phyloP scores from a whole-genome alignment of 2,113 vertebrate species.

The Perccottus glenii region DNA sequence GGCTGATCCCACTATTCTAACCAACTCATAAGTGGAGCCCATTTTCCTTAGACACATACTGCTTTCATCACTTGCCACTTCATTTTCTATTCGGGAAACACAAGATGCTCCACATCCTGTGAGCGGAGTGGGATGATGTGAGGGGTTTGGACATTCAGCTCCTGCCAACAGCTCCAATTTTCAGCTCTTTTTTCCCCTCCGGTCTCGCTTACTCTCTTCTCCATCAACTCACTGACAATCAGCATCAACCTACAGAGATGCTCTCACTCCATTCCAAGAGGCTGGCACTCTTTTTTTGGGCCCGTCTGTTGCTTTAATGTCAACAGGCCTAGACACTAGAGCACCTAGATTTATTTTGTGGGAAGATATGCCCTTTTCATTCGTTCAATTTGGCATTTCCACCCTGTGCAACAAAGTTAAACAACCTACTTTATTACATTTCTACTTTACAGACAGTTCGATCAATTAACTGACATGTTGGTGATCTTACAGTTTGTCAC shows the following conservation, averaged over 20 bases:
- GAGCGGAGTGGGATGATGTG: constrained; percentile 42
- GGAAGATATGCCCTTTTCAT: constrained; percentile 21
- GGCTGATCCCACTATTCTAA: background rate
- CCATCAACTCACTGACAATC: constrained; percentile 54
- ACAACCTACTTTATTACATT: too few species aligned
- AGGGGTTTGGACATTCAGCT: constrained; percentile 65
- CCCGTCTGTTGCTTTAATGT: constrained; percentile 14
- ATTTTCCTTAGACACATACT: constrained; percentile 1
- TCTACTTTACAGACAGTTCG: background rate
- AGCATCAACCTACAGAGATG: constrained; percentile 65
- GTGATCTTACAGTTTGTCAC: too few species aligned
- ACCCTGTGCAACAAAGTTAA: background rate
- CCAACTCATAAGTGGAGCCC: background rate
- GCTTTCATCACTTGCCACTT: constrained; percentile 15
- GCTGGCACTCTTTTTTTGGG: constrained; percentile 24
- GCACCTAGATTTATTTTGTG: constrained; percentile 25
- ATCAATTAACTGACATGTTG: background rate
- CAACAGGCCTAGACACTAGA: constrained; percentile 24
- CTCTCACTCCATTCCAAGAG: constrained; percentile 53
- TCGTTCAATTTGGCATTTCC: constrained; percentile 11
- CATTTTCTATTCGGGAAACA: constrained; percentile 28
- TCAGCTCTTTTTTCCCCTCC: constrained; percentile 18
- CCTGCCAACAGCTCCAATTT: constrained; percentile 62
- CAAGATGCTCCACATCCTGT: constrained; percentile 51
- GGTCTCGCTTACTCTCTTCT: constrained; percentile 31